phyloP scores from a whole-genome alignment of 53 echinoderm and acorn worm genomes.

The Temnopleurus reevesii region DNA sequence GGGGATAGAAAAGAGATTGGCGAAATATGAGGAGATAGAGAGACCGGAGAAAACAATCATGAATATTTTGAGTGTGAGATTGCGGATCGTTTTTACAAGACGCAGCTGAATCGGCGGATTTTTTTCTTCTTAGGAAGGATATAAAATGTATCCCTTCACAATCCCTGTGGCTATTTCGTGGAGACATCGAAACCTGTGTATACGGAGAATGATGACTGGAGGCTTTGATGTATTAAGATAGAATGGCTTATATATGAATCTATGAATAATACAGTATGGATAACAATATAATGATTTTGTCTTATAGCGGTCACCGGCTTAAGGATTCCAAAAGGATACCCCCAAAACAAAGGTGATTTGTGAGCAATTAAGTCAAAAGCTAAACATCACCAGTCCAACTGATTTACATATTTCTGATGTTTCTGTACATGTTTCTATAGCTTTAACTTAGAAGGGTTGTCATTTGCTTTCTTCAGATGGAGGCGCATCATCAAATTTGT shows the following conservation, averaged over 20 bases:
- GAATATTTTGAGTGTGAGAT: constrained; percentile 48
- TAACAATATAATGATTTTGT: no score
- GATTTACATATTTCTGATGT: no score
- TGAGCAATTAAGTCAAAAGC: no score
- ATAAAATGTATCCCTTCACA: neutral
- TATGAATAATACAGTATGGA: constrained; percentile 5
- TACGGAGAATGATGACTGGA: neutral
- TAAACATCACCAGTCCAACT: no score
- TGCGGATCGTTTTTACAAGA: constrained; percentile 34
- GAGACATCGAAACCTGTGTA: constrained; percentile 31
- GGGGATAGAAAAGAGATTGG: constrained; percentile 16
- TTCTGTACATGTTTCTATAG: no score
- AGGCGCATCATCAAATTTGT: no score
- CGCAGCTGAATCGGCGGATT: constrained; percentile 24
- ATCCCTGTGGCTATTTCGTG: constrained; percentile 26
- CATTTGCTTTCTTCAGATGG: no score
- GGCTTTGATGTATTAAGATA: constrained; percentile 11
- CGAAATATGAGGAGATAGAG: constrained; percentile 31
- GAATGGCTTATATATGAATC: constrained; percentile 20
- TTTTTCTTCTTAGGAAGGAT: neutral
- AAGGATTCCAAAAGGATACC: neutral
- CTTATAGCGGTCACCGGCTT: neutral
- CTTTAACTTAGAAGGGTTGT: no score
- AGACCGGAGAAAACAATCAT: constrained; percentile 13
- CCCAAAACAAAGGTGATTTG: constrained; percentile 14